Evolutionary conservation across 2,888 invertebrate genomes (phyloP), one percentile per base, ranked within the genome.

Genomic region (Apotomis betuletana): DNA sequence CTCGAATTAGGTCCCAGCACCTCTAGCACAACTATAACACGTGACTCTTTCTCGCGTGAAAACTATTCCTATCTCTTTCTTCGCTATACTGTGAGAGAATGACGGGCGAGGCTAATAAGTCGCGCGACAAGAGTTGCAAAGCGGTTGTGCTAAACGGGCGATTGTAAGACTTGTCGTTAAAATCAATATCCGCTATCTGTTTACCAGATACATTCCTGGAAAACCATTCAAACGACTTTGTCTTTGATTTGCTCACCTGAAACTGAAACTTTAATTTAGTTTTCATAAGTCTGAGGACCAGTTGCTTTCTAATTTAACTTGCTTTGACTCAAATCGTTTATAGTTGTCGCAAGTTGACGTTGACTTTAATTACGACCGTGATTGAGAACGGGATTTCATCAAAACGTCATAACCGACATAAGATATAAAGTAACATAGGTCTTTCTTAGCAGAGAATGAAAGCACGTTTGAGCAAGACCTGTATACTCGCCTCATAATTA

Each of bases 291-390:
- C 62, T 13, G 38, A 27, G 51, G 38, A 38, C 62, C 15, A 15
- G 1, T n/a, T n/a, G 44, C 41, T 36, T 60, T 49, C 27, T 49
- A 69, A 69, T 69, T 55, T 69, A 62, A 61, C 69, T 69, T 62
- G 13, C 13, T 67, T 68, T 52, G 60, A 61, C 41, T 46, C 55
- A 55, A 54, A 60, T 46, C 13, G 46, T 69, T 62, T 46, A 49
- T 62, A 69, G 54, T 27, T 68, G 52, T n/a, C 0, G 9, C 38
- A 57, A 55, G 55, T 51, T 51, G 38, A 3, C 38, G 59, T 12
- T 59, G 27, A 12, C 12, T 55, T 61, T 65, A 67, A 58, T 67
- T 67, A 57, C 36, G 27, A 10, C 36, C 49, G n/a, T 65, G 55
- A 65, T 65, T 49, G 55, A 15, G 46, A 5, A 49, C 49, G 49